Conservation (phyloP, 2,797 vertebrate species). For the Babyrousa celebensis region DNA sequence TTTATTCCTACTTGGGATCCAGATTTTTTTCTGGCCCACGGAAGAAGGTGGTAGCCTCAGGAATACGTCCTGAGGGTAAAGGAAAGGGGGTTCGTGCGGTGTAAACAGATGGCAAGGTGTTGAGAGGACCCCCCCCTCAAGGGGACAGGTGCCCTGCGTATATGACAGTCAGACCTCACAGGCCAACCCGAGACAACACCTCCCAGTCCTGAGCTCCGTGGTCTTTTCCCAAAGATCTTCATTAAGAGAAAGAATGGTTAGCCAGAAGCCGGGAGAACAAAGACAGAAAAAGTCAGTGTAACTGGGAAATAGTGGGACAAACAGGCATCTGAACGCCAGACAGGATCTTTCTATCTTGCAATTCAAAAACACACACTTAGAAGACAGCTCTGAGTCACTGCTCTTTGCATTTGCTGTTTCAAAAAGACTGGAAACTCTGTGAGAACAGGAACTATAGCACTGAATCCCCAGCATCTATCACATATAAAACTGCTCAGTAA, state of each 20-base stretch:
- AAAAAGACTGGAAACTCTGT: background rate
- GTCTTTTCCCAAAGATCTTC: background rate
- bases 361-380: background rate
- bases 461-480: background rate
- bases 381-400: background rate
- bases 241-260: background rate
- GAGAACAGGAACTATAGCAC: background rate
- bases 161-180: fast-evolving
- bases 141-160: fast-evolving
- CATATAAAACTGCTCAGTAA: no score
- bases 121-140: background rate
- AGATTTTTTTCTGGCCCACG: background rate
- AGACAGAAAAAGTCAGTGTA: background rate
- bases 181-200: background rate
- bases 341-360: background rate
- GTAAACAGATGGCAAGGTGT: fast-evolving
- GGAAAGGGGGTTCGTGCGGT: fast-evolving
- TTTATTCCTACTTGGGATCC: background rate
- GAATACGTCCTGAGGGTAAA: background rate
- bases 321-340: background rate
- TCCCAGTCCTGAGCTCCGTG: background rate
- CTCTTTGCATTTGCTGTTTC: background rate
- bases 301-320: background rate
- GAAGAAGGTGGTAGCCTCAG: no score
- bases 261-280: background rate